Base-by-base conservation (phyloP, 2,888 invertebrate species). In the Pinctada fucata region DNA sequence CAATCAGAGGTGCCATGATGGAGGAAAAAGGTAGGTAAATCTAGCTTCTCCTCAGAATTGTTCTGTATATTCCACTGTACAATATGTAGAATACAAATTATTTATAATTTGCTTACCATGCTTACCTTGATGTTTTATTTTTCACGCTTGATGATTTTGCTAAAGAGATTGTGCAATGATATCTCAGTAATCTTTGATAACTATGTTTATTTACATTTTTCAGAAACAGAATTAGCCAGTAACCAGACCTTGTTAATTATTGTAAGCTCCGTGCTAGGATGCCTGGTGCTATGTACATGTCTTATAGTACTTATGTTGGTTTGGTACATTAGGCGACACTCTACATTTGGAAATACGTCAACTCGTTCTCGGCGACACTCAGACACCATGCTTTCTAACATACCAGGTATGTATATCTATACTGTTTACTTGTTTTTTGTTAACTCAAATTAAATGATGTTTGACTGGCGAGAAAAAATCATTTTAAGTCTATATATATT, bases 221-320 rank as follows among this genome's bases (percentile, higher is more conserved):
- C 16, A 52, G 72, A 16, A 13, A 6, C 4, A 71, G n/a, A 5
- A 16, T 51, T 47, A 10, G 52, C 68, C 48, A 72, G 50, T 47
- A 65, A 52, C n/a, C 48, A 49, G 49, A 72, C 50, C 16, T 58
- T 71, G 31, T 63, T 76, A n/a, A 76, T 79, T 10, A 50, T 79
- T 8, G 65, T 79, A 2, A 72, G 76, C 8, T 71, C 76, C 8
- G 73, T 79, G 6, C 73, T 79, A 4, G 73, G 79, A 0, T 79
- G 79, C 76, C 65, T 79, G n/a, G 72, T 76, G 45, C 71, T 79
- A 5, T 79, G 79, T 79, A 76, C 75, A 50, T 69, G 66, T n/a
- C 71, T 79, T 48, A 58, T 76, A 31, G 76, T 79, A 10, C 72
- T 79, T 65, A 64, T 79, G 13, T 47, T 79, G 65, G 79, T 76